phyloP scores from a whole-genome alignment of 2,113 vertebrate species.

The Pungitius pungitius region DNA sequence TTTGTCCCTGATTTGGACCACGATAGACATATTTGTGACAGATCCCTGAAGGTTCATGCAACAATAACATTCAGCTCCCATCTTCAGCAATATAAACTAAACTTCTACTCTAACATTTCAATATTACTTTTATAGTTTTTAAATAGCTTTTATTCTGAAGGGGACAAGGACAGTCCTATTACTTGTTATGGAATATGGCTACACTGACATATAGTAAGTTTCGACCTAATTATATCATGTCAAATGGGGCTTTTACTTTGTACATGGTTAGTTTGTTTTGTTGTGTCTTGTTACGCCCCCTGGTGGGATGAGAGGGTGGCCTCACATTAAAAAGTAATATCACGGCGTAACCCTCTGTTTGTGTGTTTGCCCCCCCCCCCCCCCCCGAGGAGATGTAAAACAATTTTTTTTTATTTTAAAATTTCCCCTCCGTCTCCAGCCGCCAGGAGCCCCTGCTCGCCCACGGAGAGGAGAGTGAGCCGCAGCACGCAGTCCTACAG shows the following conservation, averaged over 20 bases:
- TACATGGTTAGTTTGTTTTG: background rate
- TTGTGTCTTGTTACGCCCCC: background rate
- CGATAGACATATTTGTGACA: background rate
- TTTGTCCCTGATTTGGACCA: background rate
- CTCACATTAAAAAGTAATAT: background rate
- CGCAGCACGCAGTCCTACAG: conserved; percentile 87
- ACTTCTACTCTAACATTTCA: too few species aligned
- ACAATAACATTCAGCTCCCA: too few species aligned
- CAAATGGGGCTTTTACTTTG: background rate
- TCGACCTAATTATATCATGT: background rate
- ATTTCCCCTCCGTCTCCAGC: conserved; percentile 55
- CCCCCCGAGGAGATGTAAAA: background rate
- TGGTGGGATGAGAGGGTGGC: background rate
- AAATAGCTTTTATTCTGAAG: background rate
- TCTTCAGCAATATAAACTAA: too few species aligned
- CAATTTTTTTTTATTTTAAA: too few species aligned
- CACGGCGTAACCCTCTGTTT: background rate
- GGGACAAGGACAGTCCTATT: background rate
- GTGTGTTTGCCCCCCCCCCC: too few species aligned
- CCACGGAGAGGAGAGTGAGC: conserved; percentile 85
- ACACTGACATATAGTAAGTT: background rate
- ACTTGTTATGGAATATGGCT: background rate
- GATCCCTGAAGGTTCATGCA: too few species aligned
- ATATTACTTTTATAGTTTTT: too few species aligned
- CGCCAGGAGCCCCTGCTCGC: conserved; percentile 86